Evolutionary conservation across 2,888 invertebrate species (phyloP).

Genomic region (Teleiodes luculella): DNA sequence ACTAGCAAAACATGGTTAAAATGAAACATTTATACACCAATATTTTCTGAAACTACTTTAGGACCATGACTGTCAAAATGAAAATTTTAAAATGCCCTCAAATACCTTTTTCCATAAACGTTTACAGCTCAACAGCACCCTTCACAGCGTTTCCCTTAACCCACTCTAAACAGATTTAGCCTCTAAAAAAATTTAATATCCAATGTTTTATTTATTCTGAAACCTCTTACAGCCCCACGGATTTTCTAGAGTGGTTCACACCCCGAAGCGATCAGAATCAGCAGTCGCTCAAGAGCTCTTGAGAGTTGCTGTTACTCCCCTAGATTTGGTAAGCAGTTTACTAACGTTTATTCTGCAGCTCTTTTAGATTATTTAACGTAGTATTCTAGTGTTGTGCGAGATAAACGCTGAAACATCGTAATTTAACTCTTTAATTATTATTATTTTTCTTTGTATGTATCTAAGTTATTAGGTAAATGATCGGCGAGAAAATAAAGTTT

Average conservation of each 20-base stretch:
- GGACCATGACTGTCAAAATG: too few species aligned
- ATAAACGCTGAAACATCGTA: too few species aligned
- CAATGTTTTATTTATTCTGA: slow-evolving; percentile 20
- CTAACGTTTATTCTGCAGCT: slow-evolving; percentile 9
- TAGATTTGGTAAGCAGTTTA: slow-evolving; percentile 12
- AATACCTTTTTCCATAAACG: background rate
- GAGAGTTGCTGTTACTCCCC: slow-evolving; percentile 22
- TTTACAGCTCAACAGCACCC: background rate
- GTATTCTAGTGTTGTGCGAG: background rate
- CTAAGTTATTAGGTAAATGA: too few species aligned
- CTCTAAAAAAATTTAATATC: slow-evolving; percentile 19
- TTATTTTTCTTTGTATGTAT: too few species aligned
- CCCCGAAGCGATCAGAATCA: slow-evolving; percentile 21
- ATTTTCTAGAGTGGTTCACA: slow-evolving; percentile 23
- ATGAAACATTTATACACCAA: too few species aligned
- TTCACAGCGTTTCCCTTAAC: background rate
- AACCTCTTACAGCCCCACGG: slow-evolving; percentile 26
- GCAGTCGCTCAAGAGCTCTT: slow-evolving; percentile 24
- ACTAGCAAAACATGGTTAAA: too few species aligned
- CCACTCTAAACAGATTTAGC: slow-evolving; percentile 11
- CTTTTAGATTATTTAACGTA: slow-evolving; percentile 7
- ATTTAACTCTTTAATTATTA: too few species aligned
- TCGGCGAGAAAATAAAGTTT: too few species aligned
- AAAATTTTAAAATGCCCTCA: too few species aligned
- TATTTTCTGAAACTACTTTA: too few species aligned